These are phyloP conservation scores for Stenolophus ochropezus DNA, from an alignment of 2,888 invertebrate species.

Conservation along the genomic window DNA sequence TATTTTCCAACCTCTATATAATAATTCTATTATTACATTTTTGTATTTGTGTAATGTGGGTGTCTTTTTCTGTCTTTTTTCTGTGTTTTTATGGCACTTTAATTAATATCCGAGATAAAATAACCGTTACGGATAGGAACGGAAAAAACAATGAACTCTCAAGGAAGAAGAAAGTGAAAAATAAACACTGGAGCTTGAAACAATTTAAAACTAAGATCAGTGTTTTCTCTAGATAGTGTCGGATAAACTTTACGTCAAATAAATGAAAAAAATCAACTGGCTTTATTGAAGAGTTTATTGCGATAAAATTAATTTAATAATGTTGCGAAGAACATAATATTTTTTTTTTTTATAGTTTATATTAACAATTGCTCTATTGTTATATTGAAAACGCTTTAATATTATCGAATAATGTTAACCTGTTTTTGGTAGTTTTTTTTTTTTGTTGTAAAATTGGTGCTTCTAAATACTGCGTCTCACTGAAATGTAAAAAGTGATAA, in stretches of 20 bases:
- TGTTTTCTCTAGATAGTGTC: not conserved
- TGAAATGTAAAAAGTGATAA: too few relatives aligned
- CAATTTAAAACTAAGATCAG: not conserved
- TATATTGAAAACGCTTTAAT: too few relatives aligned
- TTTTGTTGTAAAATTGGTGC: too few relatives aligned
- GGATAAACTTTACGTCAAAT: not conserved
- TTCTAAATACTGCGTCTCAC: too few relatives aligned
- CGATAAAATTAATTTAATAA: not conserved
- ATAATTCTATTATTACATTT: not conserved
- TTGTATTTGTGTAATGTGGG: not conserved
- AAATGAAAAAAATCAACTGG: not conserved
- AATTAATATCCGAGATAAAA: not conserved
- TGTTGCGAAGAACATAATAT: not conserved
- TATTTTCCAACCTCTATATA: too few relatives aligned
- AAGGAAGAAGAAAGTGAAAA: not conserved
- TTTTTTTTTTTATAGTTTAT: too few relatives aligned
- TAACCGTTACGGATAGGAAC: not conserved
- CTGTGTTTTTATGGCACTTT: not conserved
- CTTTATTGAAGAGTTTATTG: not conserved
- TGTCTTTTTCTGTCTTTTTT: not conserved
- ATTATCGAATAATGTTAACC: too few relatives aligned
- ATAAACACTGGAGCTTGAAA: constrained; percentile 2
- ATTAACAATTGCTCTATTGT: too few relatives aligned
- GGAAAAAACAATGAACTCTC: not conserved
- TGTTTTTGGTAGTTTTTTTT: too few relatives aligned